A percentile compares a stretch with the other conserved stretches of the same genome.
Evolutionary conservation across 2,113 vertebrate genomes (phyloP).

Genomic region (Suncus etruscus): DNA sequence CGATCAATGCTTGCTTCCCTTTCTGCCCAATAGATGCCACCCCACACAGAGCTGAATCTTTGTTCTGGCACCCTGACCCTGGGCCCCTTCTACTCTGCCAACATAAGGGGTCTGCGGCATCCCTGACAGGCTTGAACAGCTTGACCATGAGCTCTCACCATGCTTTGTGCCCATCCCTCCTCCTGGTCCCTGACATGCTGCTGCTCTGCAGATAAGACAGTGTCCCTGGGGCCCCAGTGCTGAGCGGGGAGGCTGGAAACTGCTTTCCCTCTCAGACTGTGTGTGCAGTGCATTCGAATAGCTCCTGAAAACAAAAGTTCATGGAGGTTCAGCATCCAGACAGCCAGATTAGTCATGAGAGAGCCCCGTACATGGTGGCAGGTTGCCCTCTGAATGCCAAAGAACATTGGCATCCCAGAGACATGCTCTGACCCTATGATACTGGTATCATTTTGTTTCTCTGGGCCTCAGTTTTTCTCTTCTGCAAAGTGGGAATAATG

Average conservation of each 20-base stretch:
- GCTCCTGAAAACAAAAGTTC: slow-evolving; percentile 66
- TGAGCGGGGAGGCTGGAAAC: slow-evolving; percentile 58
- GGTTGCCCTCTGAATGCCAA: too few species aligned
- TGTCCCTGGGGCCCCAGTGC: slow-evolving; percentile 10
- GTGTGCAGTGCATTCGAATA: slow-evolving; percentile 70
- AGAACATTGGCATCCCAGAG: background rate
- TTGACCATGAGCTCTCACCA: background rate
- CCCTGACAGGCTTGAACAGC: background rate
- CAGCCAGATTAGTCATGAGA: background rate
- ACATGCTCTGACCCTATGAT: background rate
- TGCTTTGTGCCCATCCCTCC: background rate
- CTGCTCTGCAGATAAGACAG: slow-evolving; percentile 42
- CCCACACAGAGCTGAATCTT: background rate
- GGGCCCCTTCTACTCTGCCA: background rate
- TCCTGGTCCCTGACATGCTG: background rate
- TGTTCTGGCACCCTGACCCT: background rate
- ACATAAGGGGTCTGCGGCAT: background rate
- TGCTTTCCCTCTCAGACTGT: slow-evolving; percentile 58
- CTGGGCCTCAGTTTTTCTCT: slow-evolving; percentile 38
- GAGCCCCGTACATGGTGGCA: rapidly evolving
- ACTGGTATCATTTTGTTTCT: background rate
- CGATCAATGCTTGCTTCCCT: background rate
- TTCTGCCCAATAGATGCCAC: background rate
- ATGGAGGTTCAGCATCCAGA: background rate
- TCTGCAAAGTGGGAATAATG: slow-evolving; percentile 15